These are phyloP conservation scores for Saguinus imperator DNA, from an alignment of 2,113 vertebrate genomes.

Conservation along the genomic window DNA sequence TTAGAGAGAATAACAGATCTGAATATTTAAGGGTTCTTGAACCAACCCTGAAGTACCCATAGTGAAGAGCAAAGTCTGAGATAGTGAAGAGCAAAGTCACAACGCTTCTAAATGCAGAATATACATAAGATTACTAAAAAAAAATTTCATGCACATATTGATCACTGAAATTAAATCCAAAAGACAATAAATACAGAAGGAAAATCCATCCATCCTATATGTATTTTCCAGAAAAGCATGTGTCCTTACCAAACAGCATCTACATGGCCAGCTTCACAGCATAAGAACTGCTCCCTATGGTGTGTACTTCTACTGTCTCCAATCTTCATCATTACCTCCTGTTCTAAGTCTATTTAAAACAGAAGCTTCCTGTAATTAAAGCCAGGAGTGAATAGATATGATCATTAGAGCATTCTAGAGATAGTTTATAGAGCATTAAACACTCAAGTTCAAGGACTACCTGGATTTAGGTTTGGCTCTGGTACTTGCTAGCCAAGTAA, in stretches of 20 bases:
- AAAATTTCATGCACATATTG: neutral
- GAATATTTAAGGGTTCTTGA: neutral
- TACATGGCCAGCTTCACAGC: fast-evolving
- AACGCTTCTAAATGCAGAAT: neutral
- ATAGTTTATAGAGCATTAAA: neutral
- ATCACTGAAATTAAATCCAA: neutral
- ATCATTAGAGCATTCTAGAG: neutral
- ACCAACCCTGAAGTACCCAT: fast-evolving
- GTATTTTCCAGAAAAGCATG: neutral
- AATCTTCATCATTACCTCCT: neutral
- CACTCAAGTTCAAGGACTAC: neutral
- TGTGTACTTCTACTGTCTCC: neutral
- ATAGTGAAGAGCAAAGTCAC: neutral
- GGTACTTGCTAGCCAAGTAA: neutral
- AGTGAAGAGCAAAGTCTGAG: neutral
- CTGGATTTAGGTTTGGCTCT: neutral
- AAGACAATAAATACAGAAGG: neutral
- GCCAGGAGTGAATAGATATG: neutral
- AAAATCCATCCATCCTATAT: neutral
- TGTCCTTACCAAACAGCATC: neutral
- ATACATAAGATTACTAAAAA: neutral
- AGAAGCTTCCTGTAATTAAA: neutral
- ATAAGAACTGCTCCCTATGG: neutral
- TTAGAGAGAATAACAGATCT: neutral
- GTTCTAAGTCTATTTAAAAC: neutral